phyloP scores from a whole-genome alignment of 2,797 vertebrate species.

The Todus mexicanus region DNA sequence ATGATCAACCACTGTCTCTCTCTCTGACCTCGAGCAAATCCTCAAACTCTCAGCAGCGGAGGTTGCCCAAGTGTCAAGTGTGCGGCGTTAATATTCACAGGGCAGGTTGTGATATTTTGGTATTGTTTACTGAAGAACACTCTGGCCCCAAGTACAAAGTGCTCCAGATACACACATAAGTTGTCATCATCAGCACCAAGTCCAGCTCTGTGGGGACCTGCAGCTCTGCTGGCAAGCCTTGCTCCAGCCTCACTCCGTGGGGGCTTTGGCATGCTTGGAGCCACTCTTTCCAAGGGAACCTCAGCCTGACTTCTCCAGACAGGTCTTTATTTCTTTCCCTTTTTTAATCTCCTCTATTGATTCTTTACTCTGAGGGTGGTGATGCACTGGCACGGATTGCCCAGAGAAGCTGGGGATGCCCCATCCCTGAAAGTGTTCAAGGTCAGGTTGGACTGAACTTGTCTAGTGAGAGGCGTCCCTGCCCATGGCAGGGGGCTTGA shows the following conservation, averaged over 20 bases:
- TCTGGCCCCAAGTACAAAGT: neutral
- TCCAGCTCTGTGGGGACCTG: rapidly evolving
- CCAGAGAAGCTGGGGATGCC: neutral
- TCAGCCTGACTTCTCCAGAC: neutral
- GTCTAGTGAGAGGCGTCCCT: neutral
- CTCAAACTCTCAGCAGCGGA: neutral
- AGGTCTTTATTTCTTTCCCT: neutral
- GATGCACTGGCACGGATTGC: too few species aligned
- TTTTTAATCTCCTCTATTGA: neutral
- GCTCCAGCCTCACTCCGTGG: rapidly evolving
- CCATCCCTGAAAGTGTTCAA: neutral
- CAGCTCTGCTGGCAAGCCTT: neutral
- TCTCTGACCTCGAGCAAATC: neutral
- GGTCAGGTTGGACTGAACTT: neutral
- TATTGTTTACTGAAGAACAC: rapidly evolving
- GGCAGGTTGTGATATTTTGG: neutral
- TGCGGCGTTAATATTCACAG: neutral
- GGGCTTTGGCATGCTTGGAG: neutral
- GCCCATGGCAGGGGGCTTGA: neutral
- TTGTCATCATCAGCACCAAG: neutral
- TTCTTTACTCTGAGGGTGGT: neutral
- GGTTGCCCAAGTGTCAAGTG: neutral
- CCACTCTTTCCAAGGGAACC: neutral
- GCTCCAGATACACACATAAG: neutral
- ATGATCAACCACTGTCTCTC: neutral